phyloP scores from a whole-genome alignment of 2,888 invertebrate genomes.

The Aphrophora alni region DNA sequence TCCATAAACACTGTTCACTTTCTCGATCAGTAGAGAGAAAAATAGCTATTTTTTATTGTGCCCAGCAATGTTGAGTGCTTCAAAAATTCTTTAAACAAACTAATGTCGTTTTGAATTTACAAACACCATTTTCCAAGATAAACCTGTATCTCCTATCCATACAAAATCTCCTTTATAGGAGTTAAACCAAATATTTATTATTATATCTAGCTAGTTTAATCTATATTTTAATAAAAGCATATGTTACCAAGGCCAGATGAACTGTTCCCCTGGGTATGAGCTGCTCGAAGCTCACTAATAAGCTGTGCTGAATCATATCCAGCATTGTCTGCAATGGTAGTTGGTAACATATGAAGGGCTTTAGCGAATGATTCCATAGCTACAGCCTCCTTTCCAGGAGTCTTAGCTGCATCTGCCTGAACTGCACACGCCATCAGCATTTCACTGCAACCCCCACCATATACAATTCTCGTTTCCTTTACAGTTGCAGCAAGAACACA shows the following conservation, averaged over 20 bases:
- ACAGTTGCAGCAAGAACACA: constrained; percentile 97
- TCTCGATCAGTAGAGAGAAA: too few relatives aligned
- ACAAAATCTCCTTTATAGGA: too few relatives aligned
- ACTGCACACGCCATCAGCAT: constrained; percentile 97
- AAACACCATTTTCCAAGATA: too few relatives aligned
- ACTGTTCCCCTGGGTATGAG: constrained; percentile 81
- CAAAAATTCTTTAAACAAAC: too few relatives aligned
- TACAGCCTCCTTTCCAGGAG: constrained; percentile 95
- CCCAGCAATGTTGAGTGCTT: too few relatives aligned
- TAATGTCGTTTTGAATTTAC: too few relatives aligned
- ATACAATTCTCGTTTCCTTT: constrained; percentile 88
- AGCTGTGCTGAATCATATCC: constrained; percentile 97
- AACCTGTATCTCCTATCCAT: too few relatives aligned
- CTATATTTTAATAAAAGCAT: too few relatives aligned
- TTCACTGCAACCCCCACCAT: constrained; percentile 88
- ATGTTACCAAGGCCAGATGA: constrained; percentile 80
- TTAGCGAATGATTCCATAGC: constrained; percentile 95
- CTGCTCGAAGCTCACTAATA: constrained; percentile 88
- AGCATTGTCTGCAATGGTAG: constrained; percentile 97
- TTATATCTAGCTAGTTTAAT: too few relatives aligned
- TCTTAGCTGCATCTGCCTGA: constrained; percentile 79
- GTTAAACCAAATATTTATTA: too few relatives aligned
- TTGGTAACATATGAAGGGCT: constrained; percentile 89
- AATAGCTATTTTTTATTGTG: too few relatives aligned
- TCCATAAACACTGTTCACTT: too few relatives aligned